Percentiles rank a stretch among this genome's conserved stretches.
These are phyloP conservation scores for Albula glossodonta DNA, from an alignment of 2,113 vertebrate species.

Conservation along the genomic window DNA sequence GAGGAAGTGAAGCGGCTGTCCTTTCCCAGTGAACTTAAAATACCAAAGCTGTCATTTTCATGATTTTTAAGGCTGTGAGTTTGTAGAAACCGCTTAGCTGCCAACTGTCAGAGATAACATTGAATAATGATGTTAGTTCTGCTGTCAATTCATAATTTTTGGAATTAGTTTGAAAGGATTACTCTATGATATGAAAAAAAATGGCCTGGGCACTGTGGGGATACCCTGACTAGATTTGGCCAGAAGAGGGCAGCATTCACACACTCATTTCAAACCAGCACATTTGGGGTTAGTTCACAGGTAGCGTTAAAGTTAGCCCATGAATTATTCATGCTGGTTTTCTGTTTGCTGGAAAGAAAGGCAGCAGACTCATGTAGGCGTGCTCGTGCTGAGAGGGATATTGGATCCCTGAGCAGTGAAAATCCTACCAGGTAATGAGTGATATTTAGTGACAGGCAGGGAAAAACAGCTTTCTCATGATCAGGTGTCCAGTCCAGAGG, in stretches of 20 bases:
- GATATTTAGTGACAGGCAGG: neutral
- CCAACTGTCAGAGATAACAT: too few species aligned
- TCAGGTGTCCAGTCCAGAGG: neutral
- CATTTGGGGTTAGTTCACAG: neutral
- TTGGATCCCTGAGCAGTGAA: neutral
- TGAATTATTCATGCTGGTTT: conserved; percentile 4
- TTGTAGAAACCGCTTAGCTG: too few species aligned
- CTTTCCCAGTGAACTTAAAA: too few species aligned
- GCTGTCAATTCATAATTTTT: neutral
- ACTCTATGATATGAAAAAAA: neutral
- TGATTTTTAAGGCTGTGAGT: too few species aligned
- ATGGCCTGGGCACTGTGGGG: neutral
- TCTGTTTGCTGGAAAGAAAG: conserved; percentile 8
- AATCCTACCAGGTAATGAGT: neutral
- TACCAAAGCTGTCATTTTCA: too few species aligned
- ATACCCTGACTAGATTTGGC: neutral
- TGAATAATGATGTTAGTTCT: too few species aligned
- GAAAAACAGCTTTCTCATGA: neutral
- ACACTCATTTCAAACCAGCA: neutral
- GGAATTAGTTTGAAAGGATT: neutral
- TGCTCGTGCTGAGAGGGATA: neutral
- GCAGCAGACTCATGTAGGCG: neutral
- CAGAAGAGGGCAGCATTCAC: conserved; percentile 12
- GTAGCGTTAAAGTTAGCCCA: neutral
- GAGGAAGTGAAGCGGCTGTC: too few species aligned